These are phyloP conservation scores for Priapulus caudatus DNA, from an alignment of 2,888 invertebrate species.

Conservation along the genomic window DNA sequence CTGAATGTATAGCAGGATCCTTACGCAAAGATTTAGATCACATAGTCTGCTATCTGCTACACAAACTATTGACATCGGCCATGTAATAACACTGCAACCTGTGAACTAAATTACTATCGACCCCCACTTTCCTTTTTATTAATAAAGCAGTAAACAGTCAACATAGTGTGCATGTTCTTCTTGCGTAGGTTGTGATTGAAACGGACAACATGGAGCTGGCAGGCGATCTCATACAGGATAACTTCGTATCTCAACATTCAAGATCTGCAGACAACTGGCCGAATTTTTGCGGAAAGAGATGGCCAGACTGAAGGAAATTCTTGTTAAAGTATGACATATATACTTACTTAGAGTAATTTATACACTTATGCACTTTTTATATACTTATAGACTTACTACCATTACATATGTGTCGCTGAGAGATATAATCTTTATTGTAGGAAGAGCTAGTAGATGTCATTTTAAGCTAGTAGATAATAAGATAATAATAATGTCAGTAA, in stretches of 20 bases:
- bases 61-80: no score
- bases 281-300: constrained; percentile 61
- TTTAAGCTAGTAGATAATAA: neutral
- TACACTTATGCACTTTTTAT: neutral
- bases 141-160: no score
- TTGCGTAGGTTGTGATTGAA: no score
- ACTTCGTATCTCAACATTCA: constrained; percentile 63
- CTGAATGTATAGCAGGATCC: no score
- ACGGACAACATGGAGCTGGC: constrained; percentile 67
- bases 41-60: no score
- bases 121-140: no score
- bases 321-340: no score
- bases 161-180: neutral
- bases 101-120: no score
- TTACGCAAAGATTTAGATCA: no score
- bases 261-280: constrained; percentile 49
- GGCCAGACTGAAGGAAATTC: constrained; percentile 49
- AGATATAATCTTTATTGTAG: neutral
- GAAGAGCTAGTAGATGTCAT: neutral
- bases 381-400: neutral
- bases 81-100: no score
- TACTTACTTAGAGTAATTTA: no score
- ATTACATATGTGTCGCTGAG: no score
- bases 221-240: constrained; percentile 66
- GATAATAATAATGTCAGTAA: neutral